phyloP scores from a whole-genome alignment of 92 coral and sea anemone genomes.

The Actinostola sp. region DNA sequence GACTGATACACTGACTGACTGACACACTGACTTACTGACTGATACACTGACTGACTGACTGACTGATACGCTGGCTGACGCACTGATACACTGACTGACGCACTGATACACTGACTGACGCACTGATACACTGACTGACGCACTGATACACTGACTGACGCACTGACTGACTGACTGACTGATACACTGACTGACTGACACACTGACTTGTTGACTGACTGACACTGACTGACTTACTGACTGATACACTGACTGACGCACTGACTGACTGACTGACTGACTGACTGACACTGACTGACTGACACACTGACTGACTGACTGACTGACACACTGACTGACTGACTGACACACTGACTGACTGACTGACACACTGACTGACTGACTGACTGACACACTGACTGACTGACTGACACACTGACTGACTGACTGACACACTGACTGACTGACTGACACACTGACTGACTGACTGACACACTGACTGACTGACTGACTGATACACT shows the following conservation, averaged over 20 bases:
- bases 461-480: constrained; percentile 6
- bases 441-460: constrained; percentile 7
- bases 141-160: neutral
- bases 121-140: neutral
- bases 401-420: constrained; percentile 8
- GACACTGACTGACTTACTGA: neutral
- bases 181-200: neutral
- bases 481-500: constrained; percentile 5
- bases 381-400: constrained; percentile 9
- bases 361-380: constrained; percentile 6
- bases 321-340: constrained; percentile 5
- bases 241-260: constrained; percentile 2
- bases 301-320: constrained; percentile 6
- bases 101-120: neutral
- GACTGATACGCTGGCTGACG: constrained; percentile 2
- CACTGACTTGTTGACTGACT: neutral
- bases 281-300: constrained; percentile 11
- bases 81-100: neutral
- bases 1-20: constrained; percentile 2
- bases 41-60: constrained; percentile 14
- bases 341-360: constrained; percentile 7
- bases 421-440: constrained; percentile 8
- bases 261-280: constrained; percentile 7
- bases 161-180: constrained; percentile 9
- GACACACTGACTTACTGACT: constrained; percentile 9